phyloP scores from a whole-genome alignment of 2,888 invertebrate species.

The Cheilosia vernalis region DNA sequence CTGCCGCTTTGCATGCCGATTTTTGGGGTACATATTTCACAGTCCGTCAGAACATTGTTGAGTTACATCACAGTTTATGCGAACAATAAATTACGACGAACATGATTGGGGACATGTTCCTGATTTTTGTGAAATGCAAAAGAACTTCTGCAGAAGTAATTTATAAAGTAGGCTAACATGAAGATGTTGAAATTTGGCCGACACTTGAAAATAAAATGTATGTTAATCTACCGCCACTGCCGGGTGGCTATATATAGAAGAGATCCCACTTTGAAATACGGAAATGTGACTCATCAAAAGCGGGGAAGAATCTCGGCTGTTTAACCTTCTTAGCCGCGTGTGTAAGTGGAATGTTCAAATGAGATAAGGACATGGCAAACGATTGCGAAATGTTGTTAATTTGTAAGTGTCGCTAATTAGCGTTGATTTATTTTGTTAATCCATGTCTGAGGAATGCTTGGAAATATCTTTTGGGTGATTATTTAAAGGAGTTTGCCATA shows the following conservation, averaged over 20 bases:
- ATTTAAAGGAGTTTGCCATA: not conserved
- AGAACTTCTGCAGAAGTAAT: slow-evolving; percentile 47
- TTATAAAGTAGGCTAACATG: slow-evolving; percentile 60
- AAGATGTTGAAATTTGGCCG: slow-evolving; percentile 28
- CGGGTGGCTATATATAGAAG: slow-evolving; percentile 24
- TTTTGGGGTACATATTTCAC: slow-evolving; percentile 33
- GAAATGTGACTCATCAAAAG: slow-evolving; percentile 27
- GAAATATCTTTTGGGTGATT: not conserved
- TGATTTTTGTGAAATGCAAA: slow-evolving; percentile 35
- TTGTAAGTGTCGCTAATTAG: slow-evolving; percentile 19
- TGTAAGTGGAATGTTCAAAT: slow-evolving; percentile 1
- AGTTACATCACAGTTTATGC: slow-evolving; percentile 62
- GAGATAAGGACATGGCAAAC: slow-evolving; percentile 36
- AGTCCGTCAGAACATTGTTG: slow-evolving; percentile 60
- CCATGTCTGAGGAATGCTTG: not conserved
- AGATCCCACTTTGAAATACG: slow-evolving; percentile 19
- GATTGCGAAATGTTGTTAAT: not conserved
- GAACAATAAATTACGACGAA: slow-evolving; percentile 62
- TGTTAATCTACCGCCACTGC: not conserved
- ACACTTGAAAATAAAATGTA: slow-evolving; percentile 22
- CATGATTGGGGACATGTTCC: slow-evolving; percentile 68
- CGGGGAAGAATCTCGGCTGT: not conserved
- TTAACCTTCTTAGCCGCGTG: not conserved
- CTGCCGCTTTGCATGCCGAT: slow-evolving; percentile 26
- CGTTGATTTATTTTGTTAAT: not conserved